Evolutionary conservation across 1,140 invertebrate genomes (phyloP).

Genomic region (Bacillus rossius): DNA sequence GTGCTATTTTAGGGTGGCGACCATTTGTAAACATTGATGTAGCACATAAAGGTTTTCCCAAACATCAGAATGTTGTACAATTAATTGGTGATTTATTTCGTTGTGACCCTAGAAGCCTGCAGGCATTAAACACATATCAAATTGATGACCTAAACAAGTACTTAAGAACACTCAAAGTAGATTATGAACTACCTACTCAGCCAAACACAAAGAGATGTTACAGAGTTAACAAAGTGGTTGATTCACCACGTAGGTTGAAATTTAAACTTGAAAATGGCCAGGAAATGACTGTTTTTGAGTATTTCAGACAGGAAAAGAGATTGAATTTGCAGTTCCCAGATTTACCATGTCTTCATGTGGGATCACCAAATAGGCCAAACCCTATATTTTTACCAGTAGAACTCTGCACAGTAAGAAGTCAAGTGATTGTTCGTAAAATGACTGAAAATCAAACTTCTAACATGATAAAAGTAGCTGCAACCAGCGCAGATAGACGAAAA

Average conservation of each 20-base stretch:
- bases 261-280: conserved; percentile 26
- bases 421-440: conserved; percentile 50
- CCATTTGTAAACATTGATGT: conserved; percentile 72
- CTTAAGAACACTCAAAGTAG: conserved; percentile 35
- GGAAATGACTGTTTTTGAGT: conserved; percentile 44
- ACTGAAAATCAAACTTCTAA: conserved; percentile 50
- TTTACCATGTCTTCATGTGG: conserved; percentile 56
- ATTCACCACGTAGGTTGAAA: background rate
- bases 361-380: conserved; percentile 44
- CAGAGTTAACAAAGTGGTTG: conserved; percentile 46
- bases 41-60: conserved; percentile 61
- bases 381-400: conserved; percentile 54
- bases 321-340: conserved; percentile 48
- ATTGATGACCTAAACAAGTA: too few species aligned
- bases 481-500: conserved; percentile 50
- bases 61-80: conserved; percentile 38
- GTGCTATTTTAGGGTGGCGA: conserved; percentile 62
- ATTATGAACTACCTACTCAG: conserved; percentile 44
- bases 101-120: too few species aligned
- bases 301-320: conserved; percentile 43
- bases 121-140: too few species aligned
- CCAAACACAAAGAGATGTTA: conserved; percentile 41
- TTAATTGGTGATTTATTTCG: too few species aligned
- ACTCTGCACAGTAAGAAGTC: conserved; percentile 48
- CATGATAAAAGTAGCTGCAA: conserved; percentile 61